Evolutionary conservation across 2,888 invertebrate genomes (phyloP).

Genomic region (Callimorpha dominula): DNA sequence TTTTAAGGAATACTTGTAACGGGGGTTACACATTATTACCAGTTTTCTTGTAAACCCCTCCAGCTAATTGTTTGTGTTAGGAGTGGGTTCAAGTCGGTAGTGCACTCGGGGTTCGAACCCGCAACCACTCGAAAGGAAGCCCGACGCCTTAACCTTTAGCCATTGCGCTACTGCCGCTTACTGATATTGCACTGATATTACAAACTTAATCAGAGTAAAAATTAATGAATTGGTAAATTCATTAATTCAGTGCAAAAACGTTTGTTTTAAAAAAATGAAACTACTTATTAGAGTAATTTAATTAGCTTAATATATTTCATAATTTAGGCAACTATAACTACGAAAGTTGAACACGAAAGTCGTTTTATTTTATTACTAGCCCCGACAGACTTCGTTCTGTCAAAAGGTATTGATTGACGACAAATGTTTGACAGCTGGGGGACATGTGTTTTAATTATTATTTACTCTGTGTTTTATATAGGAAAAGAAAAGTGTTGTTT

Average conservation of each 20-base stretch:
- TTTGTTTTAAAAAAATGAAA: not conserved
- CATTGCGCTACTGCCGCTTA: not conserved
- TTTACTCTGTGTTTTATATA: too few species aligned
- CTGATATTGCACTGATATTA: not conserved
- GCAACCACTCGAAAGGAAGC: not conserved
- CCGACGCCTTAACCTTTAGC: too few species aligned
- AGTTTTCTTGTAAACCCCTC: not conserved
- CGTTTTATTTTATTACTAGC: not conserved
- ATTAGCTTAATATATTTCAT: conserved; percentile 26
- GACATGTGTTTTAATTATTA: too few species aligned
- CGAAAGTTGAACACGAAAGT: conserved; percentile 11
- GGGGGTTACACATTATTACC: not conserved
- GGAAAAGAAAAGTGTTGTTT: too few species aligned
- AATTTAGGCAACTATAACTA: conserved; percentile 11
- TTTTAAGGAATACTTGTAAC: not conserved
- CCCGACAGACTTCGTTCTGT: too few species aligned
- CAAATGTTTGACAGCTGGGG: too few species aligned
- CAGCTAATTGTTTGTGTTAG: not conserved
- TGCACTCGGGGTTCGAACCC: not conserved
- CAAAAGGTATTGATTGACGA: too few species aligned
- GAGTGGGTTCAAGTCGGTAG: too few species aligned
- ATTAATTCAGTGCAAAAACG: not conserved
- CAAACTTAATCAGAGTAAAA: not conserved
- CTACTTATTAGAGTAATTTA: conserved; percentile 14
- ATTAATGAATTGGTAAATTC: not conserved